Evolutionary conservation across 2,797 vertebrate species (phyloP).

Genomic region (Lerista edwardsae): DNA sequence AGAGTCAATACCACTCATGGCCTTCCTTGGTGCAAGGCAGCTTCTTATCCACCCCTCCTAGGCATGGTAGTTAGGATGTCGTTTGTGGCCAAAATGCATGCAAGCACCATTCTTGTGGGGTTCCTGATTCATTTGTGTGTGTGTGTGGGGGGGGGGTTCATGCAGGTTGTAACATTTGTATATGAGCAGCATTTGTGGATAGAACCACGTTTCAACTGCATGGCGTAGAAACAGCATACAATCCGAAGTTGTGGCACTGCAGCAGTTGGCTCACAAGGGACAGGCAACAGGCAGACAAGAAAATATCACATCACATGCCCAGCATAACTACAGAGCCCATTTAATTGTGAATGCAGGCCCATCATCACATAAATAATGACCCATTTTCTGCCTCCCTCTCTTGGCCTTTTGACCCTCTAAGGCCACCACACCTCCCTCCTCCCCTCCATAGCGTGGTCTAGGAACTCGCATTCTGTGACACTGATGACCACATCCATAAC

Average conservation of each 20-base stretch:
- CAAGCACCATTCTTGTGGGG: neutral
- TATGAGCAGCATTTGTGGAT: no score
- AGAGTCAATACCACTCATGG: neutral
- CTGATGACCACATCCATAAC: constrained; percentile 14
- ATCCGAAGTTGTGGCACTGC: neutral
- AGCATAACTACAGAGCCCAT: neutral
- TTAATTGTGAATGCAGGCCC: neutral
- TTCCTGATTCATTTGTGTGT: neutral
- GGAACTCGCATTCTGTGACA: constrained; percentile 11
- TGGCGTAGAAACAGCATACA: neutral
- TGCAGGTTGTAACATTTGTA: no score
- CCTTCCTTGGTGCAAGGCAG: neutral
- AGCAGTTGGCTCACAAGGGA: neutral
- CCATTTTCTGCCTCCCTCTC: neutral
- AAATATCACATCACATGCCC: neutral
- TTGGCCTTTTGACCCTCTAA: constrained; percentile 5
- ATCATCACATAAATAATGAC: neutral
- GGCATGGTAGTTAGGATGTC: neutral
- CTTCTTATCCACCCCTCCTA: neutral
- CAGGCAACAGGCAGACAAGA: neutral
- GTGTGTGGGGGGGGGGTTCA: no score
- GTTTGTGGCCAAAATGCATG: neutral
- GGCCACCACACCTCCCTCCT: neutral
- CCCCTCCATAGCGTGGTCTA: neutral
- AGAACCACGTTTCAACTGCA: no score